Percentiles rank a stretch among this genome's conserved stretches.
Conservation (phyloP, 1,140 invertebrate species). For the Steinernema feltiae region DNA sequence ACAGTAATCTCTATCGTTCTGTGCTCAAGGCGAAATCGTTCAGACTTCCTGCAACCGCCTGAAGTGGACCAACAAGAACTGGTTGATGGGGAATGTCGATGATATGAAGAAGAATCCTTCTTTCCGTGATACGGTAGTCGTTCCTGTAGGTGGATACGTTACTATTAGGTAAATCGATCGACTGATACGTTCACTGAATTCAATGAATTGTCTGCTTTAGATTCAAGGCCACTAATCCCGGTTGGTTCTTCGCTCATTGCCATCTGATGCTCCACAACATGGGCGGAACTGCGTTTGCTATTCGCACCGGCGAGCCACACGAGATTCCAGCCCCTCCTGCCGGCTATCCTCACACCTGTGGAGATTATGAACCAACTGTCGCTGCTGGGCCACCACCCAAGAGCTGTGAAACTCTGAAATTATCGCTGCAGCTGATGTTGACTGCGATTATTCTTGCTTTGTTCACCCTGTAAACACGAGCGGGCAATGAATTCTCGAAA, state of each 20-base stretch:
- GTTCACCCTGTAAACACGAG: too few species aligned
- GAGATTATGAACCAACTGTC: conserved; percentile 25
- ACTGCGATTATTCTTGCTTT: too few species aligned
- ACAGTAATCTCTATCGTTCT: conserved; percentile 16
- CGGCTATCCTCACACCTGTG: conserved; percentile 43
- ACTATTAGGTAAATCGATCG: conserved; percentile 33
- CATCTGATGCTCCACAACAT: conserved; percentile 45
- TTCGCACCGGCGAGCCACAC: conserved; percentile 40
- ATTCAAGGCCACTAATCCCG: conserved; percentile 38
- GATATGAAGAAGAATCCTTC: conserved; percentile 43
- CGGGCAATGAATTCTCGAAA: too few species aligned
- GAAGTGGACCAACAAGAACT: conserved; percentile 38
- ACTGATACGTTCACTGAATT: neutral
- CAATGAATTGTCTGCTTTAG: conserved; percentile 28
- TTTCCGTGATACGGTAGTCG: conserved; percentile 45
- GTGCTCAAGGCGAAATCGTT: conserved; percentile 24
- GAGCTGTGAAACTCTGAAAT: too few species aligned
- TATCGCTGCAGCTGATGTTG: too few species aligned
- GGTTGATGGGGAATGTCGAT: conserved; percentile 39
- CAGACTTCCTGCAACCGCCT: conserved; percentile 37
- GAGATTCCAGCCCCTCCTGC: conserved; percentile 41
- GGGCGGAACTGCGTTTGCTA: conserved; percentile 52
- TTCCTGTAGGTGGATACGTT: conserved; percentile 49
- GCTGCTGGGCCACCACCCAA: neutral
- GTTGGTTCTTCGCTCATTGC: conserved; percentile 39